A percentile compares a stretch with the other conserved stretches of the same genome.
Evolutionary conservation across 2,797 vertebrate species (phyloP).

Genomic region (Notamacropus eugenii): DNA sequence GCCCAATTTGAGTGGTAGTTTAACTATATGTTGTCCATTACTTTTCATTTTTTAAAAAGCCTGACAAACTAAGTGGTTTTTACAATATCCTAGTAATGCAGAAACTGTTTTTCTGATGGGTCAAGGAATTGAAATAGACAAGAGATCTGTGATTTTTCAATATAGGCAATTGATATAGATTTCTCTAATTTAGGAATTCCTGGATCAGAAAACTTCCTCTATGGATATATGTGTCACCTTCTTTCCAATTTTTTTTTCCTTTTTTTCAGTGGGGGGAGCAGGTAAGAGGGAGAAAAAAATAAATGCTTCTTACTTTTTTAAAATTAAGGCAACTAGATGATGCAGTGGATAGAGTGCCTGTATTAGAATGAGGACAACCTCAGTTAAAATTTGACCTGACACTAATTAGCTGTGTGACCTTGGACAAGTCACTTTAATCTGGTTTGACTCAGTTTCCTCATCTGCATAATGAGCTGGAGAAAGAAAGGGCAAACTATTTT

Average conservation of each 20-base stretch:
- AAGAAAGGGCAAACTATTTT: neutral
- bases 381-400: neutral
- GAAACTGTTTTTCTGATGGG: neutral
- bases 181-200: neutral
- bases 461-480: neutral
- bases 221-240: neutral
- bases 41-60: neutral
- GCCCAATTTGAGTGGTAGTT: neutral
- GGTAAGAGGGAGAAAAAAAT: neutral
- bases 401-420: neutral
- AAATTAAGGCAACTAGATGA: neutral
- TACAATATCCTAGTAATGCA: neutral
- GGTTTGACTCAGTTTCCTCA: neutral
- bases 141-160: neutral
- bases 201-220: neutral
- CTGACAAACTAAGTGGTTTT: constrained; percentile 8
- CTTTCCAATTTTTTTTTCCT: neutral
- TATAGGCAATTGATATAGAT: neutral
- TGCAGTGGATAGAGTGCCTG: neutral
- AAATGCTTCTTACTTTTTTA: neutral
- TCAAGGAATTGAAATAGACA: neutral
- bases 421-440: neutral
- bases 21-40: neutral
- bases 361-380: neutral
- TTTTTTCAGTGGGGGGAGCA: neutral